These are phyloP conservation scores for Rhinolophus ferrumequinum DNA, from an alignment of 2,113 vertebrate species.

Conservation along the genomic window DNA sequence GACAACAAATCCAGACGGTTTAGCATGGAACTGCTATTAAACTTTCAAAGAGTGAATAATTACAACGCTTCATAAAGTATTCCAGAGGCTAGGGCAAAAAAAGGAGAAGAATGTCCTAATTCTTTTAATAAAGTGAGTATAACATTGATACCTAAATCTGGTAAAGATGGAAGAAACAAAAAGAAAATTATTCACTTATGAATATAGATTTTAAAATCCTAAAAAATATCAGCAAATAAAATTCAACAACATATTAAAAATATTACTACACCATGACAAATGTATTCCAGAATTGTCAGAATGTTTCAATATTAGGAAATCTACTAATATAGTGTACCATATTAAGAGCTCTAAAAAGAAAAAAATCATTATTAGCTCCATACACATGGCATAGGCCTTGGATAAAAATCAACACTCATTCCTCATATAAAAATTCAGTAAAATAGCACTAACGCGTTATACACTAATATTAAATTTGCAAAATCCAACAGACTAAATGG, in stretches of 20 bases:
- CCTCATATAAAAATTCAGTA: neutral
- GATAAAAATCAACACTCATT: neutral
- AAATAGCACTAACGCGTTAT: neutral
- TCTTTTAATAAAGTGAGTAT: neutral
- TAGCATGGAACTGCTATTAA: neutral
- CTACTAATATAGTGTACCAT: neutral
- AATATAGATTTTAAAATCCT: slow-evolving; percentile 6
- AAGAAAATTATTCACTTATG: neutral
- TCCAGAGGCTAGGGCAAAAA: neutral
- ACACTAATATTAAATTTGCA: neutral
- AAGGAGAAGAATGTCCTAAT: neutral
- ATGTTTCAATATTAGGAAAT: neutral
- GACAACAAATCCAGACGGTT: neutral
- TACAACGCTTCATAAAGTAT: neutral
- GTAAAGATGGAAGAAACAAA: neutral
- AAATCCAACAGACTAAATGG: neutral
- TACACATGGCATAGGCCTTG: neutral
- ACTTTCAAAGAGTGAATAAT: neutral
- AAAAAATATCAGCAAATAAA: neutral
- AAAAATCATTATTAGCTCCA: neutral
- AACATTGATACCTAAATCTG: neutral
- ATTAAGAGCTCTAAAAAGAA: slow-evolving; percentile 8
- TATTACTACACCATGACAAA: neutral
- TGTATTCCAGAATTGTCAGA: neutral
- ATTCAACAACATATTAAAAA: neutral